Conservation (phyloP, 2,113 vertebrate species). For the Cyphomyrus discorhynchus region DNA sequence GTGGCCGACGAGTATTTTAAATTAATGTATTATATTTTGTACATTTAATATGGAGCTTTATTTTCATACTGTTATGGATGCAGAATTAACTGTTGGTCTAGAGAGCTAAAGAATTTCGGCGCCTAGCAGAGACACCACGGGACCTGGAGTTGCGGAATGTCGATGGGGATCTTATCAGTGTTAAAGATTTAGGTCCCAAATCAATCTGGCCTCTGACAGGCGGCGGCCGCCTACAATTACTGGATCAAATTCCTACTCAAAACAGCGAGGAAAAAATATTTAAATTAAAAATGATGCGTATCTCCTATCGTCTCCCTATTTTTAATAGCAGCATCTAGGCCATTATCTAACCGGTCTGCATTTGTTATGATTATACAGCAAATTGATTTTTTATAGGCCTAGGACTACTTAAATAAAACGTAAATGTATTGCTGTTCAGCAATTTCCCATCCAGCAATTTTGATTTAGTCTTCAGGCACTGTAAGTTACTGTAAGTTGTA, state of each 20-base stretch:
- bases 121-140: conserved; percentile 27
- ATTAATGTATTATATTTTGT: background rate
- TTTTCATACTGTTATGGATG: background rate
- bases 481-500: background rate
- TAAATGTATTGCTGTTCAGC: background rate
- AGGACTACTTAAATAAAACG: background rate
- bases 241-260: conserved; percentile 42
- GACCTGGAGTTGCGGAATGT: conserved; percentile 45
- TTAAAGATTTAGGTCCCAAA: conserved; percentile 50
- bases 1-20: background rate
- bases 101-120: background rate
- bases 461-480: background rate
- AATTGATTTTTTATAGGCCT: background rate
- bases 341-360: background rate
- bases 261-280: background rate
- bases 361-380: background rate
- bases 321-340: conserved; percentile 6
- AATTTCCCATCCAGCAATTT: background rate
- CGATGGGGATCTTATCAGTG: conserved; percentile 53
- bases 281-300: background rate
- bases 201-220: conserved; percentile 65
- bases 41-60: background rate
- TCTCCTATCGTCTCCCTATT: background rate
- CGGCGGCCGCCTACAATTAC: conserved; percentile 57
- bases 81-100: background rate